Evolutionary conservation across 2,888 invertebrate genomes (phyloP), one percentile per base, ranked within the genome.

Genomic region (Tipula lateralis): DNA sequence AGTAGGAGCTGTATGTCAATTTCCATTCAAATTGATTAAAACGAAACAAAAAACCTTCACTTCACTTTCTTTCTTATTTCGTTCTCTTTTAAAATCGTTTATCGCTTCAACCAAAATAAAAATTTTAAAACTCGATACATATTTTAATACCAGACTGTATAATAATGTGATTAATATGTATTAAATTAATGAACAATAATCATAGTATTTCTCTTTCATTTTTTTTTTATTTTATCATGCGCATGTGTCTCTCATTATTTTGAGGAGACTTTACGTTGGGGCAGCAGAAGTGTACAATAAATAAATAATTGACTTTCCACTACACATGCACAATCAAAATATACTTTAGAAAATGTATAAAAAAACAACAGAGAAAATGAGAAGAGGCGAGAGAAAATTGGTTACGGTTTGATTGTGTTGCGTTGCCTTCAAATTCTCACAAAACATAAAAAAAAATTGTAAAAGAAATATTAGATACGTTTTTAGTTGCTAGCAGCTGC

Each of bases 401-500:
- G 12, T 66, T 9, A 9, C n/a, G 66, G 24, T 66, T 66, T 66
- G 66, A 66, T 24, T 66, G 66, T 66, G 24, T 66, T 66, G 12
- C 24, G n/a, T 32, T 82, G 29, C 32, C 32, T 82, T 82, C 32
- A 30, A 32, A 30, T 82, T 3, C 30, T 29, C 7, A 30, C 16
- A 9, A 30, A 30, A 80, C 19, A 80, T 29, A 80, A 66, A 24
- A 66, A 66, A 66, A 66, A 81, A 81, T 16, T 30, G 12, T n/a
- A n/a, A 82, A 30, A 30, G 16, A 82, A 30, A 30, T 30, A 82
- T 16, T 66, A 66, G 24, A 66, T 66, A 24, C 66, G 66, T 24
- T 82, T 82, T 82, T 82, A 82, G 82, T 82, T 82, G 82, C 82
- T 82, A 82, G 82, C 82, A 82, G 82, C 82, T 82, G 82, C 82